A percentile compares a stretch with the other conserved stretches of the same genome.
phyloP scores from a whole-genome alignment of 2,113 vertebrate genomes.

The Naja naja region DNA sequence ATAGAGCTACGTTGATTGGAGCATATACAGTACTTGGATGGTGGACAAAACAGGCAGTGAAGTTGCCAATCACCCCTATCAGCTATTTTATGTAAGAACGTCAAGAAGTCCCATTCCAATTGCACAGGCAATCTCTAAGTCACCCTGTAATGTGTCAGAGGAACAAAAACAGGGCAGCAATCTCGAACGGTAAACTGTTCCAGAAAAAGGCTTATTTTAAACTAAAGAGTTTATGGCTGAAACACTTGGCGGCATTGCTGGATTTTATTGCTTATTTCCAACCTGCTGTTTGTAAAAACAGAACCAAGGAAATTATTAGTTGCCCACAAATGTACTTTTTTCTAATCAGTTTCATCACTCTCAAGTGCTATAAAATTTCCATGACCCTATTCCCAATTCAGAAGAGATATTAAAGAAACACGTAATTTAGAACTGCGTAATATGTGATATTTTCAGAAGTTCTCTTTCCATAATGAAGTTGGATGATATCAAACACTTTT shows the following conservation, averaged over 20 bases:
- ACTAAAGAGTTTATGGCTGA: background rate
- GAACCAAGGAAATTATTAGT: background rate
- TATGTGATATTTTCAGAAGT: slow-evolving; percentile 4
- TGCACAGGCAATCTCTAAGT: background rate
- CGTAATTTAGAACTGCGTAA: background rate
- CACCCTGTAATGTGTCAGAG: background rate
- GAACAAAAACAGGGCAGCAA: background rate
- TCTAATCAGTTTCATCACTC: background rate
- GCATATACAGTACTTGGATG: background rate
- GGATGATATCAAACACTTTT: background rate
- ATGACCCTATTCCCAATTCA: background rate
- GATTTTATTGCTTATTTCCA: background rate
- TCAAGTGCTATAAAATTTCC: background rate
- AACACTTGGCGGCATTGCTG: background rate
- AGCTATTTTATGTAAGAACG: background rate
- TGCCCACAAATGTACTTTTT: background rate
- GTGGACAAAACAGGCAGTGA: background rate
- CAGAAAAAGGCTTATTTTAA: background rate
- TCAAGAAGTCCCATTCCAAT: background rate
- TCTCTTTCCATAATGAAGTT: background rate
- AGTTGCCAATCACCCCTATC: background rate
- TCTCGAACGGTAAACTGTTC: background rate
- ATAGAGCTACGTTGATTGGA: background rate
- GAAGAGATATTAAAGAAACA: background rate
- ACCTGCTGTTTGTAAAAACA: background rate